These are phyloP conservation scores for Junonia oenone DNA, from an alignment of 2,888 invertebrate species.

Conservation along the genomic window DNA sequence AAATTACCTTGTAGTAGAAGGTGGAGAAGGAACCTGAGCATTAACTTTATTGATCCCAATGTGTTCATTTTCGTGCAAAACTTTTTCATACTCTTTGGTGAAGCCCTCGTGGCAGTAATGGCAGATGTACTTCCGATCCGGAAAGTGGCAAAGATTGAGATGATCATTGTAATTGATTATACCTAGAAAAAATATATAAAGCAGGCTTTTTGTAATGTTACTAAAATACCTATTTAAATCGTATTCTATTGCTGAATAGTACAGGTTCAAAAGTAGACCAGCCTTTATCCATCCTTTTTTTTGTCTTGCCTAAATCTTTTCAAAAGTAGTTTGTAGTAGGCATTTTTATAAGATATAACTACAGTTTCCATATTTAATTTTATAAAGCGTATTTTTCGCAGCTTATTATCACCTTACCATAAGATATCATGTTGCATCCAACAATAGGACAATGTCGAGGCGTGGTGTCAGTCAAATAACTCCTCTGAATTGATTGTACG, in stretches of 20 bases:
- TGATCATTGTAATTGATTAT: slow-evolving; percentile 73
- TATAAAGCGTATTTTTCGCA: too few species aligned
- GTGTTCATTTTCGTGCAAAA: slow-evolving; percentile 60
- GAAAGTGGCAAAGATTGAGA: slow-evolving; percentile 60
- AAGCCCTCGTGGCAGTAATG: slow-evolving; percentile 71
- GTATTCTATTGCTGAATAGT: too few species aligned
- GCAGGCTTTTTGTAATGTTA: too few species aligned
- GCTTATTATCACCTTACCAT: too few species aligned
- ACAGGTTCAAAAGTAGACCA: too few species aligned
- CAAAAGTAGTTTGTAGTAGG: too few species aligned
- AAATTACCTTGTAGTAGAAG: slow-evolving; percentile 31
- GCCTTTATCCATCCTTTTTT: too few species aligned
- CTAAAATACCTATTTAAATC: too few species aligned
- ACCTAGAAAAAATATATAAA: slow-evolving; percentile 43
- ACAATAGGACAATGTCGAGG: slow-evolving; percentile 58
- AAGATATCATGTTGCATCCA: slow-evolving; percentile 57
- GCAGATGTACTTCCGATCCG: slow-evolving; percentile 50
- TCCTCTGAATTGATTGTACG: slow-evolving; percentile 57
- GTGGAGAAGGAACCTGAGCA: slow-evolving; percentile 23
- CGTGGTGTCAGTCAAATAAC: slow-evolving; percentile 57
- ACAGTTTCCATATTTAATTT: too few species aligned
- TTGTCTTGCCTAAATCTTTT: too few species aligned
- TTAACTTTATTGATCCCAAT: slow-evolving; percentile 52
- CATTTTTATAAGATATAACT: background rate
- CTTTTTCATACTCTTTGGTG: slow-evolving; percentile 47